Evolutionary conservation across 2,113 vertebrate species (phyloP).

Genomic region (Ciconia maguari): DNA sequence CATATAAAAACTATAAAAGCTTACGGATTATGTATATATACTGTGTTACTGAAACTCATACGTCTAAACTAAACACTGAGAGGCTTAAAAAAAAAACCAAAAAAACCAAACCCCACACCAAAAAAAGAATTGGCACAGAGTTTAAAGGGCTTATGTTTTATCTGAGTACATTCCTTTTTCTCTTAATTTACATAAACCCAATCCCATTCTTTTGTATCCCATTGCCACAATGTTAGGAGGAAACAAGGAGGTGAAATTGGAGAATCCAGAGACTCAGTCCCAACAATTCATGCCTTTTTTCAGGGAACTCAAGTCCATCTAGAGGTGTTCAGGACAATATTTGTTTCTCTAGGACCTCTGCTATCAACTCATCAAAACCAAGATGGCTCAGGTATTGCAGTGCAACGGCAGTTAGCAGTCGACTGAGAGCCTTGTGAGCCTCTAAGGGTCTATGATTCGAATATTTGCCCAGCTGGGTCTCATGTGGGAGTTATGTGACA

Average conservation of each 20-base stretch:
- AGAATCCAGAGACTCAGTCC: neutral
- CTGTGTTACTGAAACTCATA: neutral
- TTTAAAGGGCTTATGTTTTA: neutral
- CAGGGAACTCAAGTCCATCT: neutral
- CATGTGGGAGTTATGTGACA: neutral
- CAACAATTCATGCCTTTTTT: neutral
- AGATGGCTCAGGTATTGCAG: neutral
- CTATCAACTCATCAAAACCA: neutral
- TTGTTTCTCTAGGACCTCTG: neutral
- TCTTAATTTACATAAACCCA: neutral
- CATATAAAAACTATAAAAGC: neutral
- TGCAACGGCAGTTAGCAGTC: neutral
- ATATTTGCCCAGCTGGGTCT: conserved; percentile 15
- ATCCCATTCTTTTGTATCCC: neutral
- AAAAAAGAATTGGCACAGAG: neutral
- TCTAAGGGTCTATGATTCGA: neutral
- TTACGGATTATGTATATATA: neutral
- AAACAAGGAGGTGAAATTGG: neutral
- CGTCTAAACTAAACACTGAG: neutral
- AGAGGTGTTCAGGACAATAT: neutral
- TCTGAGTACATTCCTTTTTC: neutral
- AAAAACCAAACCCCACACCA: rapidly evolving
- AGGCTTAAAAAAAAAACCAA: neutral
- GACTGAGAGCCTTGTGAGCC: neutral
- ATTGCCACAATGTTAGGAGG: neutral